A percentile compares a stretch with the other conserved stretches of the same genome.
These are phyloP conservation scores for Columba livia DNA, from an alignment of 2,113 vertebrate genomes.

Conservation along the genomic window DNA sequence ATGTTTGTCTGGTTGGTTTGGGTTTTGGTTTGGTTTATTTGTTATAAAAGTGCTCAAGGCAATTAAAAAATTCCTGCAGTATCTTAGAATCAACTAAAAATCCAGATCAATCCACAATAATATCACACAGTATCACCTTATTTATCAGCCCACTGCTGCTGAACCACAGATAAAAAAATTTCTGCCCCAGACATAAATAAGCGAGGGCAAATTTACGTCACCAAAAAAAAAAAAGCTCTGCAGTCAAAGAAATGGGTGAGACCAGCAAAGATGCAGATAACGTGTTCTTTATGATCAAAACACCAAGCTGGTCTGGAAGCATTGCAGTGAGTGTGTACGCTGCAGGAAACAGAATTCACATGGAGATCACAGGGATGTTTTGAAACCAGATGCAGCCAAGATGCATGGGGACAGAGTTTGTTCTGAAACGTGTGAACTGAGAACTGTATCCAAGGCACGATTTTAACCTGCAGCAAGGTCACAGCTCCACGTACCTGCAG, in stretches of 20 bases:
- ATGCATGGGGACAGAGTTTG: background rate
- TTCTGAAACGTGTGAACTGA: background rate
- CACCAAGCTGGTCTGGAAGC: background rate
- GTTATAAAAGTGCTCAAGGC: slow-evolving; percentile 3
- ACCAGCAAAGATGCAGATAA: slow-evolving; percentile 19
- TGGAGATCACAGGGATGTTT: background rate
- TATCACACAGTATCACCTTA: background rate
- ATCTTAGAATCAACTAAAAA: slow-evolving; percentile 34
- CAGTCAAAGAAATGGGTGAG: slow-evolving; percentile 22
- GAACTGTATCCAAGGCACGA: background rate
- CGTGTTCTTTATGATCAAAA: background rate
- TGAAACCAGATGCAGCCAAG: background rate
- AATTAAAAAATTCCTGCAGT: slow-evolving; percentile 61
- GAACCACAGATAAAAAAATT: background rate
- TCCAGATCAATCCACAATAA: slow-evolving; percentile 39
- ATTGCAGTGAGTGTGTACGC: background rate
- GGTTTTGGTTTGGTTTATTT: background rate
- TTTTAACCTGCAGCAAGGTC: background rate
- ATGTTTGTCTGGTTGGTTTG: background rate
- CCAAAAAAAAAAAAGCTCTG: background rate
- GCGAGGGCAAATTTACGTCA: background rate
- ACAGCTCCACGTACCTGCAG: background rate
- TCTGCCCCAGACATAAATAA: slow-evolving; percentile 36
- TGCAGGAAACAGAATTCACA: background rate
- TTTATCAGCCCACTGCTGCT: slow-evolving; percentile 25